These are phyloP conservation scores for Drosophila pseudoananassae DNA, from an alignment of 1,140 invertebrate species.

Conservation along the genomic window DNA sequence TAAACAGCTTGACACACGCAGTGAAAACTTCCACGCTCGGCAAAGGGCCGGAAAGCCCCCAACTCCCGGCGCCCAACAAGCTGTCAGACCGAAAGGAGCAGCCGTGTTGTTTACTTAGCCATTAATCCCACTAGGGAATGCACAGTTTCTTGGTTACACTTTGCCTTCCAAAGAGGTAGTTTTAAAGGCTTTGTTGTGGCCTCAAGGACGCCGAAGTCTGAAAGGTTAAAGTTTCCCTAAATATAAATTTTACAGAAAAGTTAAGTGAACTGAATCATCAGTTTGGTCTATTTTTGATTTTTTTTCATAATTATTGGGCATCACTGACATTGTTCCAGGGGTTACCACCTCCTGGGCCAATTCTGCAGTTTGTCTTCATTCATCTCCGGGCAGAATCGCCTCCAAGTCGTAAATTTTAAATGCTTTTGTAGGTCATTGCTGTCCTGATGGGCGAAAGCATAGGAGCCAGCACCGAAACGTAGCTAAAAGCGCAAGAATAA, in stretches of 20 bases:
- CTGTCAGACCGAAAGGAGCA: conserved; percentile 23
- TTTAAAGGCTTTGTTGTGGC: neutral
- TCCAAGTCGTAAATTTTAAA: conserved; percentile 75
- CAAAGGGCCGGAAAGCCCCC: conserved; percentile 1
- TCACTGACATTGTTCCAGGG: conserved; percentile 10
- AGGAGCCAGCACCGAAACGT: conserved; percentile 15
- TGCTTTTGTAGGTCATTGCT: conserved; percentile 77
- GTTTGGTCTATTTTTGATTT: too few species aligned
- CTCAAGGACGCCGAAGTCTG: neutral
- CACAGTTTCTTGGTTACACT: conserved; percentile 8
- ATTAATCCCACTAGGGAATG: conserved; percentile 13
- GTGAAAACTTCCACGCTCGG: conserved; percentile 37
- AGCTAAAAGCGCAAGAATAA: conserved; percentile 33
- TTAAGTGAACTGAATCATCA: too few species aligned
- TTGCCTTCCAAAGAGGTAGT: conserved; percentile 5
- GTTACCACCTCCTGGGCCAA: conserved; percentile 11
- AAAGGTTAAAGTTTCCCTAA: neutral
- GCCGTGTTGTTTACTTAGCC: conserved; percentile 16
- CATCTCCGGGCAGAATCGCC: conserved; percentile 44
- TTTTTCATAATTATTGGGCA: conserved; percentile 4
- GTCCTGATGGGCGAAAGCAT: conserved; percentile 22
- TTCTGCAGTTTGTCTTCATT: conserved; percentile 77
- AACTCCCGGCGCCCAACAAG: conserved; percentile 1
- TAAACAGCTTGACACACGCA: conserved; percentile 67
- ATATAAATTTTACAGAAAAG: too few species aligned